These are phyloP conservation scores for Propithecus coquereli DNA, from an alignment of 2,113 vertebrate genomes.

Conservation along the genomic window DNA sequence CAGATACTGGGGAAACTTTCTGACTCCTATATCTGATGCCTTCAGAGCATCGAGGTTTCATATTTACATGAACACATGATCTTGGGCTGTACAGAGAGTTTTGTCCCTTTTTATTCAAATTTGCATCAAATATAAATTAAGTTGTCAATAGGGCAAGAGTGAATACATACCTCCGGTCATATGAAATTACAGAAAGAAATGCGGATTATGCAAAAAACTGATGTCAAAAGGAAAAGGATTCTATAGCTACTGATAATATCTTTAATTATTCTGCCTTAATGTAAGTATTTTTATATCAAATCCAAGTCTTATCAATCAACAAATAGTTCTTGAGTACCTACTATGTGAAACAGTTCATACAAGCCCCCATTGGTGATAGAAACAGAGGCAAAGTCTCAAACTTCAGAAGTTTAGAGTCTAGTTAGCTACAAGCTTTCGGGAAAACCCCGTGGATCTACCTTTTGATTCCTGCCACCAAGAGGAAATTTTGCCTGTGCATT, in stretches of 20 bases:
- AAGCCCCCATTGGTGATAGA: background rate
- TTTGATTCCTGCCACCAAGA: background rate
- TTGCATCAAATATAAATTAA: background rate
- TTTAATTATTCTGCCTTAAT: background rate
- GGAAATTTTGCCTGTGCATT: background rate
- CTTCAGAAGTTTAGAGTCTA: background rate
- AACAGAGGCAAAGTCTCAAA: background rate
- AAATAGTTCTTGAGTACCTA: background rate
- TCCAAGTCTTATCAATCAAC: background rate
- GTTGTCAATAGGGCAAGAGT: background rate
- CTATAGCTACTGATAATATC: background rate
- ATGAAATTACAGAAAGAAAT: background rate
- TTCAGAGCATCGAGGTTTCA: background rate
- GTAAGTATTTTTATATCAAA: background rate
- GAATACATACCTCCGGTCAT: background rate
- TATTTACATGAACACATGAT: background rate
- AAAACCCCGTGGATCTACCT: background rate
- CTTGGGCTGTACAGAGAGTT: background rate
- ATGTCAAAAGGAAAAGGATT: background rate
- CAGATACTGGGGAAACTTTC: background rate
- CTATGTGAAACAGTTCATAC: background rate
- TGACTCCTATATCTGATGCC: background rate
- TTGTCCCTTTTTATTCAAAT: background rate
- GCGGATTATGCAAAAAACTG: background rate
- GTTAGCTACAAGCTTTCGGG: background rate